These are phyloP conservation scores for Pipa parva DNA, from an alignment of 2,113 vertebrate species.

Conservation along the genomic window DNA sequence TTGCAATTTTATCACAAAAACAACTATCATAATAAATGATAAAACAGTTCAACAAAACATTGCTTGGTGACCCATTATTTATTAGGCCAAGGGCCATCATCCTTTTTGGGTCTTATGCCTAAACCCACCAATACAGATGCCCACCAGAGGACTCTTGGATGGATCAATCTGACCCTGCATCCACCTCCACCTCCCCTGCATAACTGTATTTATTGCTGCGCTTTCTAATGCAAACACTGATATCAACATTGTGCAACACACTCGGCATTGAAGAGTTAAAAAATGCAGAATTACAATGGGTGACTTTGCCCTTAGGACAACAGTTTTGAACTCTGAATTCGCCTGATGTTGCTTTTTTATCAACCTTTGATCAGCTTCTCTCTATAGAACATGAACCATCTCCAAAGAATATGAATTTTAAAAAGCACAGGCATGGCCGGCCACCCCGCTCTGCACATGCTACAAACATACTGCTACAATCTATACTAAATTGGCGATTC, in stretches of 20 bases:
- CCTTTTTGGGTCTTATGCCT: too few relatives aligned
- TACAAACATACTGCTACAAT: too few relatives aligned
- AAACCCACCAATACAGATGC: too few relatives aligned
- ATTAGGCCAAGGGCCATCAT: too few relatives aligned
- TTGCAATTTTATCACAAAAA: too few relatives aligned
- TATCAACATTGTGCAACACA: neutral
- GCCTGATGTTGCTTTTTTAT: slow-evolving; percentile 25
- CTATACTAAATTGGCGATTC: too few relatives aligned
- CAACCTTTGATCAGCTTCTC: slow-evolving; percentile 29
- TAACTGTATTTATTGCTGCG: neutral
- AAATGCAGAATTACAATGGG: neutral
- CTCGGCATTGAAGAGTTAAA: neutral
- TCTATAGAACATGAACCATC: neutral
- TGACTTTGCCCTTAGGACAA: slow-evolving; percentile 31
- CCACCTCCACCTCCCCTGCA: too few relatives aligned
- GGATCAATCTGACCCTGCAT: neutral
- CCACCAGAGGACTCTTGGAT: too few relatives aligned
- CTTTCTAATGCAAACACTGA: neutral
- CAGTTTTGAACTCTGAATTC: slow-evolving; percentile 7
- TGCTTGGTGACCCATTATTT: too few relatives aligned
- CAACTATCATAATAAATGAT: too few relatives aligned
- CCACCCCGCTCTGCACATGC: neutral
- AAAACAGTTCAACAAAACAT: too few relatives aligned
- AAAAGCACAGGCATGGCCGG: neutral
- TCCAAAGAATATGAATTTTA: neutral